Evolutionary conservation across 2,888 invertebrate species (phyloP).

Genomic region (Agapostemon virescens): DNA sequence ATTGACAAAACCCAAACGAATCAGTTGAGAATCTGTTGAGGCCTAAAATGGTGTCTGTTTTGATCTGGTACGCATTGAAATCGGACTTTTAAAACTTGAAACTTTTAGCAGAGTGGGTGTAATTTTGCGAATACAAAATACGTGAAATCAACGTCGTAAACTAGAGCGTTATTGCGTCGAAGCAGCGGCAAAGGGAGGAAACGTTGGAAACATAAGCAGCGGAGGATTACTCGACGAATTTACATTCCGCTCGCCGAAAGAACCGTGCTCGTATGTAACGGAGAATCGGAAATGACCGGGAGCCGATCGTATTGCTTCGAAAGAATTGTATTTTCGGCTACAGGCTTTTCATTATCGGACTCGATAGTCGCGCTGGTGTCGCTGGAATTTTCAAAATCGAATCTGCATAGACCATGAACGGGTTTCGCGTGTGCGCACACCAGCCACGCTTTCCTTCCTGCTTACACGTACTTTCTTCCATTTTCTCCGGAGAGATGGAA

Average conservation of each 20-base stretch:
- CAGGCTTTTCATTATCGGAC: conserved; percentile 43
- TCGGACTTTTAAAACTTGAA: too few relatives aligned
- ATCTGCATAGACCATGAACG: conserved; percentile 1
- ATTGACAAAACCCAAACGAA: too few relatives aligned
- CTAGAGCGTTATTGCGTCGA: too few relatives aligned
- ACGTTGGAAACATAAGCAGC: too few relatives aligned
- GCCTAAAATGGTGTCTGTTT: too few relatives aligned
- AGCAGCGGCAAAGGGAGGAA: too few relatives aligned
- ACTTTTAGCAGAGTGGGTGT: too few relatives aligned
- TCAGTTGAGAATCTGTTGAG: too few relatives aligned
- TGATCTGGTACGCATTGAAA: too few relatives aligned
- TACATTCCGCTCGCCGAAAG: conserved; percentile 16
- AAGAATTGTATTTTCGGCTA: conserved; percentile 48
- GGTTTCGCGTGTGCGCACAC: not conserved
- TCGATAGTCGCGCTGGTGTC: conserved; percentile 11
- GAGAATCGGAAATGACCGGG: conserved; percentile 7
- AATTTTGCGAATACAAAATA: too few relatives aligned
- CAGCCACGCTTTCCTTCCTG: not conserved
- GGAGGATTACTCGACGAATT: conserved; percentile 39
- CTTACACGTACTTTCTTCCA: conserved; percentile 14
- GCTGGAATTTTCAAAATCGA: conserved; percentile 49
- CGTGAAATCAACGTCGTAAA: too few relatives aligned
- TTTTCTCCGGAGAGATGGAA: conserved; percentile 43
- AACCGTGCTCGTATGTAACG: conserved; percentile 17
- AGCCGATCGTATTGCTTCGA: conserved; percentile 19